Base-by-base conservation (phyloP, 2,888 invertebrate species). In the Plagodis pulveraria region DNA sequence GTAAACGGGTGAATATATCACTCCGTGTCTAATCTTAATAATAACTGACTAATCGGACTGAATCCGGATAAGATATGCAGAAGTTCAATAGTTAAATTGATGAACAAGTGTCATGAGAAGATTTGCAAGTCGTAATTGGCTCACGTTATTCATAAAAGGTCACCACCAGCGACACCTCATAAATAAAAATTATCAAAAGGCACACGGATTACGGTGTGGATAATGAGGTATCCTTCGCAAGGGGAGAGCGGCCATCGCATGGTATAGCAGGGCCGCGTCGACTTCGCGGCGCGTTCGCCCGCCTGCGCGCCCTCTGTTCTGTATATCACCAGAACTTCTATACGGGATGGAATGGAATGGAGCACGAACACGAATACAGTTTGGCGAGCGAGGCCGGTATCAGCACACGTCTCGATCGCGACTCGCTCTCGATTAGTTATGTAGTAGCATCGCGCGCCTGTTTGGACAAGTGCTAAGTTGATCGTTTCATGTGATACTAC, bases 401-500 rank as follows among this genome's bases (percentile, higher is more conserved):
- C 63, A 56, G 49, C 66, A 73, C 75, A 83, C 86, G 90, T 80
- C 65, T 72, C 67, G 61, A 58, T 47, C 59, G 69, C 69, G 64
- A 61, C 70, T 65, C 65, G 70, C 76, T 71, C 70, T 70, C 69
- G 67, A 67, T 78, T 80, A 83, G 85, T 84, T 78, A 83, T 87
- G 84, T 86, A 82, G 81, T 77, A 79, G 77, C 76, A 67, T 74
- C 72, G 78, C 70, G 69, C 67, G 80, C 74, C 84, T 86, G 85
- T 89, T 91, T 89, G 85, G 85, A 91, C 90, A 91, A 91, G 90
- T 91, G 91, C 86, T 89, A 90, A 91, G 87, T 91, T 90, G 89
- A 89, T 90, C 89, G 90, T 89, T 89, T 86, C 82, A 87, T 89
- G 88, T 89, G 90, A 88, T 89, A 89, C 84, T 89, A 89, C 83